These are phyloP conservation scores for Mesembrinibis cayennensis DNA, from an alignment of 2,113 vertebrate genomes.

Conservation along the genomic window DNA sequence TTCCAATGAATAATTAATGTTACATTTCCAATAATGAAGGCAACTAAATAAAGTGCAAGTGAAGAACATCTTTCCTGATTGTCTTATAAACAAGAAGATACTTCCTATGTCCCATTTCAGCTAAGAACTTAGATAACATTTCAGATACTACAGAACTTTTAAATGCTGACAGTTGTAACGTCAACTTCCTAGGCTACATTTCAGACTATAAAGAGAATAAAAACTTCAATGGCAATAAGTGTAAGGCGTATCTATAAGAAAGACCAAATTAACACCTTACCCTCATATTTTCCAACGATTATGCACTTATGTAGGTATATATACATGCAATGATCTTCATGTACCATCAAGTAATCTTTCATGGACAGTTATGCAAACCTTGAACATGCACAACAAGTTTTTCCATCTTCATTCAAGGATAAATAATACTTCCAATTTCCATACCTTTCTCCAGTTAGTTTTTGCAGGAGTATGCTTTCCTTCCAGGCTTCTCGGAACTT, in stretches of 20 bases:
- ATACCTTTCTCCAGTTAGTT: not conserved
- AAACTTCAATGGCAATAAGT: not conserved
- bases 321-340: not conserved
- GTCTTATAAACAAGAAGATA: not conserved
- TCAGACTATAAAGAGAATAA: not conserved
- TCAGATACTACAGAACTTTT: not conserved
- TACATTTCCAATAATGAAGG: not conserved
- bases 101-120: not conserved
- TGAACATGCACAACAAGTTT: not conserved
- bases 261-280: not conserved
- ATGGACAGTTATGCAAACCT: not conserved
- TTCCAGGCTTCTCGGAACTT: not conserved
- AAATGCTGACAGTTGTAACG: not conserved
- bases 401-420: not conserved
- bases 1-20: not conserved
- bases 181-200: not conserved
- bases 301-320: not conserved
- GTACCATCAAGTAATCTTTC: not conserved
- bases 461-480: not conserved
- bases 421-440: not conserved
- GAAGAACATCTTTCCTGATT: not conserved
- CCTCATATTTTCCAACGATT: not conserved
- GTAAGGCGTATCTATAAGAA: not conserved
- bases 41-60: not conserved
- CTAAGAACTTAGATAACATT: not conserved